These are phyloP conservation scores for Eupithecia dodoneata DNA, from an alignment of 2,888 invertebrate species.

Conservation along the genomic window DNA sequence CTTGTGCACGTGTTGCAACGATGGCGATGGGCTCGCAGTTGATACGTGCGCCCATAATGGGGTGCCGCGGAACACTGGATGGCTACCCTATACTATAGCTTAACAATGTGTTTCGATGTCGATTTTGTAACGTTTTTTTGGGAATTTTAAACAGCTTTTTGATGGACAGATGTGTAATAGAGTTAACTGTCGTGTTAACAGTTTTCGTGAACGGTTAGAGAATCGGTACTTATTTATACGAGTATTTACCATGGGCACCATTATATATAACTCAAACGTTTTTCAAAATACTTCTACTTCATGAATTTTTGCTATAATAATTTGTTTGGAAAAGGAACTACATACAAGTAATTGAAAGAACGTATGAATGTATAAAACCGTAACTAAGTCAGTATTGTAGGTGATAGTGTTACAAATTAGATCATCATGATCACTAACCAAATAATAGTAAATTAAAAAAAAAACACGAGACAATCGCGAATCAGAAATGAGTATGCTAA, in stretches of 20 bases:
- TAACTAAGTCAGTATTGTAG: not conserved
- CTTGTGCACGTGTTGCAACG: slow-evolving; percentile 37
- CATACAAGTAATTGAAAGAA: not conserved
- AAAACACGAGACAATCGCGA: not conserved
- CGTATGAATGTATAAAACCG: not conserved
- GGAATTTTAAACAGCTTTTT: slow-evolving; percentile 22
- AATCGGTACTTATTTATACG: not conserved
- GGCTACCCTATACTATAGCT: slow-evolving; percentile 46
- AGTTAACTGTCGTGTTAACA: slow-evolving; percentile 5
- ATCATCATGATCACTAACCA: not conserved
- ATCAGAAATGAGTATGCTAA: not conserved
- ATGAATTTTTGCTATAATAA: not conserved
- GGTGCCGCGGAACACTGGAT: slow-evolving; percentile 59
- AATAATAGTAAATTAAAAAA: not conserved
- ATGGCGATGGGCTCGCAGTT: slow-evolving; percentile 26
- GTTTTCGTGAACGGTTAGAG: not conserved
- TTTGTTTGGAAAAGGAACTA: not conserved
- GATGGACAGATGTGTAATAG: slow-evolving; percentile 20
- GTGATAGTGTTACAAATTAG: not conserved
- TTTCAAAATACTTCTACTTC: not conserved
- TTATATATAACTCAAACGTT: not conserved
- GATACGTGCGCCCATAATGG: slow-evolving; percentile 53
- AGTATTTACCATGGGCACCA: not conserved
- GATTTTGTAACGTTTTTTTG: slow-evolving; percentile 36
- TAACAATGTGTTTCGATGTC: slow-evolving; percentile 34